Percentiles rank a stretch among this genome's conserved stretches.
Conservation (phyloP, 2,113 vertebrate genomes). For the Rattus rattus region DNA sequence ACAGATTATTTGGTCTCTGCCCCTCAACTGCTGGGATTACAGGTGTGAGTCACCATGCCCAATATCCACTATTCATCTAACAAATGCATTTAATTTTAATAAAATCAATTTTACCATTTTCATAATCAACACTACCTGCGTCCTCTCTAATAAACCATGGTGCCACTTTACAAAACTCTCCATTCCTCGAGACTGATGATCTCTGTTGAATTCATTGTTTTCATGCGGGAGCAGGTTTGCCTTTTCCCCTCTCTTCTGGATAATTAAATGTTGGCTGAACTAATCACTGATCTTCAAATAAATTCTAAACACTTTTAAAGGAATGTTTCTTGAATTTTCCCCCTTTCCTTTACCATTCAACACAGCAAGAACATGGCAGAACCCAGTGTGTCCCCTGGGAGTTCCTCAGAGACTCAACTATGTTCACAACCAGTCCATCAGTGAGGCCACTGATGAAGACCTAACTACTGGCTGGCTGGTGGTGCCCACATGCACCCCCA, state of each 20-base stretch:
- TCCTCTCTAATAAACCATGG: neutral
- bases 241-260: neutral
- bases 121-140: neutral
- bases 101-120: neutral
- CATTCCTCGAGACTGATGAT: neutral
- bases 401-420: neutral
- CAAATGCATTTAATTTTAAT: neutral
- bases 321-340: neutral
- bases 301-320: neutral
- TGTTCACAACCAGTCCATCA: neutral
- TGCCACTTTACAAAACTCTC: no score
- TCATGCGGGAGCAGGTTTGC: neutral
- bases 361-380: neutral
- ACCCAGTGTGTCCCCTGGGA: neutral
- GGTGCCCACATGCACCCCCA: fast-evolving
- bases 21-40: neutral
- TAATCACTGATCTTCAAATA: neutral
- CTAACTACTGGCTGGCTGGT: neutral
- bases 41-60: neutral
- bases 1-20: neutral
- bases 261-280: neutral
- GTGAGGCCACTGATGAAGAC: neutral
- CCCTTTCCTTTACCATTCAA: neutral
- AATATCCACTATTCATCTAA: conserved; percentile 12
- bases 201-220: neutral